Base-by-base conservation (phyloP, 2,888 invertebrate species). In the Brenthis ino region DNA sequence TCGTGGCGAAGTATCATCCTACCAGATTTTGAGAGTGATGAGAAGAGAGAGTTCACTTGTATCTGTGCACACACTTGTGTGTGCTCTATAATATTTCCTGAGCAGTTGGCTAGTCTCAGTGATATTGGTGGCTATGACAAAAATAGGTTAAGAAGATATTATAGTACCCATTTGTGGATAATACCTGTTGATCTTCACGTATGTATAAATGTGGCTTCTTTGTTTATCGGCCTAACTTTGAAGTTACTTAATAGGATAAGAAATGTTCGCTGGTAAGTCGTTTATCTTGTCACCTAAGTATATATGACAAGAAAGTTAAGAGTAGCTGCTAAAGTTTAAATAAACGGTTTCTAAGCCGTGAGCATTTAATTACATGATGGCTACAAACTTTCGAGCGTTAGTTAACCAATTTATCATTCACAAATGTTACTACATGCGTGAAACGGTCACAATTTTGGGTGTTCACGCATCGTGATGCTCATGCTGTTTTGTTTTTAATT, bases 291-390 rank as follows among this genome's bases (percentile, higher is more conserved):
- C 53, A 65, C 61, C 54, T 64, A 66, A 69, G 54, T 61, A 43
- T 72, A 68, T 70, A 66, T 48, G 58, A 60, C 60, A 66, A 70
- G 65, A 70, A 70, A 72, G 72, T 66, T 72, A 70, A 65, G 65
- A 70, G 68, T 60, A 71, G 61, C 68, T 68, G 68, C 65, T 58
- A 68, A 70, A 72, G 72, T 72, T 70, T 63, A 72, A 70, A 70
- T 70, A 60, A 72, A 72, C 72, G 70, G 72, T 72, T 70, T 70
- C 65, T 61, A 72, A 70, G 70, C 68, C 65, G 72, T 66, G 70
- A 72, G 68, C 72, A 72, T 70, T 72, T 72, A 72, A 72, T 72
- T 72, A 70, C 65, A 66, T 65, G 72, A 64, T 58, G 70, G 56
- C 65, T 70, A 72, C 72, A 70, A 72, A 72, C 58, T 72, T 72